Evolutionary conservation across 2,113 vertebrate species (phyloP).

Genomic region (Eupsittula cactorum): DNA sequence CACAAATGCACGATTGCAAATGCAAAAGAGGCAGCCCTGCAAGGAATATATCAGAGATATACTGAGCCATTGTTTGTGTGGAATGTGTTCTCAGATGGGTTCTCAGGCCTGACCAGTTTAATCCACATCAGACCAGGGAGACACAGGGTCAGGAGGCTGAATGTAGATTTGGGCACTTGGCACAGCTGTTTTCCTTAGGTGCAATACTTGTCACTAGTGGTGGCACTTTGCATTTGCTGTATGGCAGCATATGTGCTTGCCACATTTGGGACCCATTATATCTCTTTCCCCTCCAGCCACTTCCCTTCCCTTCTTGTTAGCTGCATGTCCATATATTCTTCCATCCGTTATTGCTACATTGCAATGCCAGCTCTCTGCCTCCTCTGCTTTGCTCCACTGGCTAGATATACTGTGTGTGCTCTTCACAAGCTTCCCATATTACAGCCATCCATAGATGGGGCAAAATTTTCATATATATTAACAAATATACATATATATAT

Average conservation of each 20-base stretch:
- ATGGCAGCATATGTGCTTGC: constrained; percentile 42
- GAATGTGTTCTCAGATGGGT: fast-evolving
- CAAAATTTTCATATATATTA: neutral
- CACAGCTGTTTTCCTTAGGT: constrained; percentile 66
- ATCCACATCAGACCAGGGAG: constrained; percentile 29
- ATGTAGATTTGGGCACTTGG: constrained; percentile 13
- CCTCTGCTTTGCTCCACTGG: neutral
- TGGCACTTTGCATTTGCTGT: constrained; percentile 45
- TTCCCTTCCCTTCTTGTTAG: constrained; percentile 45
- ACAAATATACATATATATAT: neutral
- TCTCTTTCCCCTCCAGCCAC: constrained; percentile 41
- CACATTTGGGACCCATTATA: constrained; percentile 34
- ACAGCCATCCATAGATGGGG: neutral
- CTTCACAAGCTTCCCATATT: neutral
- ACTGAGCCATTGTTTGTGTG: neutral
- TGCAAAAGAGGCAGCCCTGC: neutral
- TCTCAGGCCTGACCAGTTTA: constrained; percentile 22
- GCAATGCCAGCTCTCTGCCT: neutral
- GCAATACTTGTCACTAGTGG: constrained; percentile 51
- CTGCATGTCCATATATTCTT: neutral
- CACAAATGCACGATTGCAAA: constrained; percentile 1
- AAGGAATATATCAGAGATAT: neutral
- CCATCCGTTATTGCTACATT: neutral
- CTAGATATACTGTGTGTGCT: neutral
- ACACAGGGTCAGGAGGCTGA: constrained; percentile 20